Base-by-base conservation (phyloP, 2,113 vertebrate species). In the Cnemophilus loriae region DNA sequence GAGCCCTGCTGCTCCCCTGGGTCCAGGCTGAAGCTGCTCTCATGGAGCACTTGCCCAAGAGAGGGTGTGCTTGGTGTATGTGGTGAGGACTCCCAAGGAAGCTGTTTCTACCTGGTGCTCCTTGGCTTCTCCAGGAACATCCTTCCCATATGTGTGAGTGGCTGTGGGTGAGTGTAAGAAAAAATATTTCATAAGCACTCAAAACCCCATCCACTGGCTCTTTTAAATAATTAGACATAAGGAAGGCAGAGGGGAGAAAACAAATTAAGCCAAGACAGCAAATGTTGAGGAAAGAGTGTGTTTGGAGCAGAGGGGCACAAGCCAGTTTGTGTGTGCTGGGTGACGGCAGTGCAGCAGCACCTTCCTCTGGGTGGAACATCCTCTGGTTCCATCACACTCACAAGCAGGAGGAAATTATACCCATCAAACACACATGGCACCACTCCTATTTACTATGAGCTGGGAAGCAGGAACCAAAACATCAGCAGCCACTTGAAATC, bases 401-500 rank as follows among this genome's bases (percentile, higher is more conserved):
- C 1, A n/a, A 20, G 56, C 87, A 65, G 77, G 77, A 77, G 78
- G 81, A 83, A 65, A 44, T n/a, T 2, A 2, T 5, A 44, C 35
- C 85, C 83, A 37, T 12, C 47, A 6, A 33, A 74, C 82, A 52
- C 79, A 52, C 50, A 50, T 3, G 61, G 75, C 89, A 74, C 42
- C 13, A 0, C 75, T 77, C 39, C 76, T 35, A 28, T 81, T 53
- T 78, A 6, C 78, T 50, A 1, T 1, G 74, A 69, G 53, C 77
- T 35, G 49, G 57, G 28, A 24, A 82, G 65, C 69, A 64, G 87
- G 13, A 91, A 64, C 87, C 71, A 59, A 70, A 96, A 70, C 84
- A 93, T 89, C 87, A 52, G 80, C 92, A 88, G 95, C 80, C 90
- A 87, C 76, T 87, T 87, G 89, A 95, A 94, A 90, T 50, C 90